These are phyloP conservation scores for Lepetodrilus schrolli DNA, from an alignment of 2,888 invertebrate species.

Conservation along the genomic window DNA sequence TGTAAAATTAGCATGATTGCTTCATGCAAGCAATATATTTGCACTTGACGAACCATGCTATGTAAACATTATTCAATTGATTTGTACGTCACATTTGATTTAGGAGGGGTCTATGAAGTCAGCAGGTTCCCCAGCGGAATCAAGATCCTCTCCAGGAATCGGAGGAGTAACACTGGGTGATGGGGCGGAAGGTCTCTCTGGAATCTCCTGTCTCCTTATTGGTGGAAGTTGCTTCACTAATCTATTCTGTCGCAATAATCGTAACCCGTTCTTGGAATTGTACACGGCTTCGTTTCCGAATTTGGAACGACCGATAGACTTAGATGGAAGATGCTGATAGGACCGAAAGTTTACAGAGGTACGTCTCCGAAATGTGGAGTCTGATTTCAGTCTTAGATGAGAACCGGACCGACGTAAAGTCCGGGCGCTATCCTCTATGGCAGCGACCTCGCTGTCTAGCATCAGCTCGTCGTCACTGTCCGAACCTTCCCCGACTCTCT, in stretches of 20 bases:
- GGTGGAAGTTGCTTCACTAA: slow-evolving; percentile 53
- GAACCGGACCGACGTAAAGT: not conserved
- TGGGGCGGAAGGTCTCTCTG: slow-evolving; percentile 57
- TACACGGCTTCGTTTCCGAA: not conserved
- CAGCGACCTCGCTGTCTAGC: slow-evolving; percentile 52
- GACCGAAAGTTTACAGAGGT: not conserved
- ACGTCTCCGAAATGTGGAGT: not conserved
- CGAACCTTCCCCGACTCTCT: slow-evolving; percentile 43
- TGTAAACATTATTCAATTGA: too few species aligned
- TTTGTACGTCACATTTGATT: not conserved
- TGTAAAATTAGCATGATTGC: too few species aligned
- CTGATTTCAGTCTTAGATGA: not conserved
- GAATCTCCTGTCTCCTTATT: slow-evolving; percentile 47
- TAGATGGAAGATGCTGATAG: not conserved
- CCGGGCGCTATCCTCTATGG: slow-evolving; percentile 26
- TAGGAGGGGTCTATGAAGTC: slow-evolving; percentile 54
- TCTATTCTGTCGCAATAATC: not conserved
- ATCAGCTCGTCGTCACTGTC: slow-evolving; percentile 52
- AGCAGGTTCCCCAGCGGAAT: slow-evolving; percentile 53
- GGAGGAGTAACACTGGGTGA: slow-evolving; percentile 60
- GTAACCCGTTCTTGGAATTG: not conserved
- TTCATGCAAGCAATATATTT: too few species aligned
- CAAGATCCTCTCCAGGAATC: slow-evolving; percentile 35
- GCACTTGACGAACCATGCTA: too few species aligned
- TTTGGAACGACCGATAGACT: not conserved